Base-by-base conservation (phyloP, 2,113 vertebrate species). In the Anser brachyrhynchus region DNA sequence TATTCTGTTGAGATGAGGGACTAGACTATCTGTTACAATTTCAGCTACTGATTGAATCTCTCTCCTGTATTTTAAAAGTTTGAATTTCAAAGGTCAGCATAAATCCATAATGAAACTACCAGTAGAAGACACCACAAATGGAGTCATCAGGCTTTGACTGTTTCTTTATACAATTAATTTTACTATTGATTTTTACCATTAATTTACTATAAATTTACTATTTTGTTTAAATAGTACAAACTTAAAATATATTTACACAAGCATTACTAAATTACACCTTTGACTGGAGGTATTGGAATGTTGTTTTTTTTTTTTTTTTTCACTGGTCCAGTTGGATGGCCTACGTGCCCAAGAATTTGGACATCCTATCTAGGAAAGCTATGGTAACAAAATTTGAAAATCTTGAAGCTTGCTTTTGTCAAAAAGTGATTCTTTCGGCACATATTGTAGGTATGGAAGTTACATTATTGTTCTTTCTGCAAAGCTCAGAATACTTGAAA, bases 301-400 rank as follows among this genome's bases (percentile, higher is more conserved):
- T 64, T 3, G 4, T 9, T 39, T 4, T 64, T 3, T 4, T 19
- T 46, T 46, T 46, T 46, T 2, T 22, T 61, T 79, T 77, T 43
- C 5, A 17, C 19, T 69, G 17, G 33, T 44, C 13, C 13, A 31
- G 0, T 15, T 66, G 8, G 7, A 4, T 62, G 21, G 2, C 19
- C 17, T 71, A 16, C 9, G 3, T 41, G 5, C 19, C 22, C 25
- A 77, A 44, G 44, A 92, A 44, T 81, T 37, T 59, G 8, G 31
- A 59, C 9, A 41, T 29, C 0, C 0, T 31, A 2, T 77, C 89
- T 84, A 12, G 39, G 41, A 77, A 73, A 93, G 33, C 3, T 44
- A 5, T 0, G 0, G 18, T 23, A 80, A 39, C 1, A 10, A 43
- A 58, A 0, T 57, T 41, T 81, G 12, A 91, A 44, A 35, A 87